These are phyloP conservation scores for Matsumurasca onukii DNA, from an alignment of 1,140 invertebrate species.

Conservation along the genomic window DNA sequence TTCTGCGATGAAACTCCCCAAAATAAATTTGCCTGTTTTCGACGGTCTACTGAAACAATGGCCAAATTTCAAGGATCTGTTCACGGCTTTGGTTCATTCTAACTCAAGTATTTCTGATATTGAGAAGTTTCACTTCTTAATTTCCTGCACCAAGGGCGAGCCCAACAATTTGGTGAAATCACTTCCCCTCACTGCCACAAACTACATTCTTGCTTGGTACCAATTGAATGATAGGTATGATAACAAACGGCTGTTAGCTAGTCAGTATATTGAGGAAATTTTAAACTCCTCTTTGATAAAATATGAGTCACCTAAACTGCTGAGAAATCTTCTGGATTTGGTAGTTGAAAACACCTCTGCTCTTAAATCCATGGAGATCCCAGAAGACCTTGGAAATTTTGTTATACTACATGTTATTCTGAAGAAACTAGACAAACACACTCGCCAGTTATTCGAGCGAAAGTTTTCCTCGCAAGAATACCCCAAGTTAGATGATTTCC, in stretches of 20 bases:
- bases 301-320: neutral
- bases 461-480: neutral
- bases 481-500: neutral
- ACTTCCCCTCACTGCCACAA: neutral
- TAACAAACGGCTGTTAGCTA: neutral
- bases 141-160: neutral
- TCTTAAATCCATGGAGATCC: neutral
- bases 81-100: too few species aligned
- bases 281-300: neutral
- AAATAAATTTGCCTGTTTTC: constrained; percentile 6
- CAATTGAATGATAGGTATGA: constrained; percentile 2
- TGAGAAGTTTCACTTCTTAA: constrained; percentile 2
- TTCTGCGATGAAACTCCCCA: neutral
- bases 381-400: neutral
- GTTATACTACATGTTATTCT: neutral
- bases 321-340: neutral
- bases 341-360: neutral
- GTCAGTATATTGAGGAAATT: neutral
- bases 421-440: neutral
- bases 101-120: neutral
- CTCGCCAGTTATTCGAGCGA: neutral
- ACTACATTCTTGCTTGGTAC: neutral
- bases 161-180: neutral
- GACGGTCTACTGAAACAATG: too few species aligned
- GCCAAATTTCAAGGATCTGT: too few species aligned